Conservation (phyloP, 2,888 invertebrate genomes). For the Drosophila kambysellisi region DNA sequence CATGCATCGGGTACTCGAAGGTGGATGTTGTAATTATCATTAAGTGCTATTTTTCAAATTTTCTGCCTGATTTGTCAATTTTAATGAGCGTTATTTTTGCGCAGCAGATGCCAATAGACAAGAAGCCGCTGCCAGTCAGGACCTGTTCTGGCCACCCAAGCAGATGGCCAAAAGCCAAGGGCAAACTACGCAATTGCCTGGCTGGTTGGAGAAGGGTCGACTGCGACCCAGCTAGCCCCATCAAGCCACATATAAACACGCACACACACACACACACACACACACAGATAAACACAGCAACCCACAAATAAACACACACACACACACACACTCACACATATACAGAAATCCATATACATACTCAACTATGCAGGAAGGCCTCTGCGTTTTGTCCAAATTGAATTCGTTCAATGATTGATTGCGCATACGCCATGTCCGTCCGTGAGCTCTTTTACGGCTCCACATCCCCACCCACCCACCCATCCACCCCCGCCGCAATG, state of each 20-base stretch:
- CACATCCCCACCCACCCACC: not conserved
- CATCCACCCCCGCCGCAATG: conserved; percentile 25
- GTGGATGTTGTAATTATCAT: conserved; percentile 21
- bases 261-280: conserved; percentile 9
- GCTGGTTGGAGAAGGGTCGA: conserved; percentile 30
- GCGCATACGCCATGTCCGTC: conserved; percentile 65
- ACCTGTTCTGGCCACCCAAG: conserved; percentile 21
- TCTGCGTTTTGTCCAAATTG: conserved; percentile 67
- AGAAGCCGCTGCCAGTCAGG: conserved; percentile 24
- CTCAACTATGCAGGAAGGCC: conserved; percentile 31
- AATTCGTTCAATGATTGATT: conserved; percentile 77
- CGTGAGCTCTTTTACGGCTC: not conserved
- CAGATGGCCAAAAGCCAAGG: conserved; percentile 42
- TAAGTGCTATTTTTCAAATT: conserved; percentile 18
- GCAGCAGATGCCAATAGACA: conserved; percentile 51
- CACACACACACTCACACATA: conserved; percentile 1
- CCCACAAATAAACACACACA: conserved; percentile 4
- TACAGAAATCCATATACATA: not conserved
- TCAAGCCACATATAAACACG: conserved; percentile 1
- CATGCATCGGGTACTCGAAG: not conserved
- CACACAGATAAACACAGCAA: not conserved
- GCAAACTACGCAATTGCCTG: conserved; percentile 48
- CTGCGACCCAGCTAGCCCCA: conserved; percentile 2
- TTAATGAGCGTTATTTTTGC: conserved; percentile 71
- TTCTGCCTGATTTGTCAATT: conserved; percentile 77